A percentile compares a stretch with the other conserved stretches of the same genome.
These are phyloP conservation scores for Eidolon dupreanum DNA, from an alignment of 2,797 vertebrate species.

Conservation along the genomic window DNA sequence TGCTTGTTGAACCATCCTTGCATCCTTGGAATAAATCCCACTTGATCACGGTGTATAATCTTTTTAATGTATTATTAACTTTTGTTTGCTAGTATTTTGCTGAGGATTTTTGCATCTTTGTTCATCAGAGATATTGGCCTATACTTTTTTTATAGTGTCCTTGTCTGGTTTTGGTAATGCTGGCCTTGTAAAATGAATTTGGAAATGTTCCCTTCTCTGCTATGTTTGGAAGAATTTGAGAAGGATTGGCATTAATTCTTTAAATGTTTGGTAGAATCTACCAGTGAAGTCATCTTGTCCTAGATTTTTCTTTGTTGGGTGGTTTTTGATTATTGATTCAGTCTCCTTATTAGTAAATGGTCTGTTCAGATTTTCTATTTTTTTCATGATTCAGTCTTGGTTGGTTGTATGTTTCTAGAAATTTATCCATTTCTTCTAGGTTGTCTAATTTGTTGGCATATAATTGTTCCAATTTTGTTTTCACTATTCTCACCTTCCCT, in stretches of 20 bases:
- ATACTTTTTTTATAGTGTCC: neutral
- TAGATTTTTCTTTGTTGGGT: neutral
- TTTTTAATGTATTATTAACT: neutral
- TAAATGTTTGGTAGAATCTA: neutral
- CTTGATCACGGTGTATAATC: neutral
- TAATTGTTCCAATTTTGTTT: neutral
- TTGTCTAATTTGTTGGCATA: neutral
- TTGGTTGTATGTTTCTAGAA: neutral
- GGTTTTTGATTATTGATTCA: neutral
- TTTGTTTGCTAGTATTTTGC: neutral
- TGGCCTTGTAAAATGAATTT: conserved; percentile 22
- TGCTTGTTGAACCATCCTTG: neutral
- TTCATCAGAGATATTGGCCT: neutral
- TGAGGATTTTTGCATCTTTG: neutral
- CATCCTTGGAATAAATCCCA: neutral
- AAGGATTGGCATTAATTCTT: neutral
- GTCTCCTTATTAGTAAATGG: neutral
- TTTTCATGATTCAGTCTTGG: neutral
- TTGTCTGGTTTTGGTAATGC: neutral
- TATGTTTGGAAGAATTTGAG: neutral
- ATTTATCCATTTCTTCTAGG: neutral
- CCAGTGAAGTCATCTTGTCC: neutral
- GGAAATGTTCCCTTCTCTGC: neutral
- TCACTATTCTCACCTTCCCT: neutral
- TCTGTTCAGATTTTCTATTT: neutral